These are phyloP conservation scores for Climacteris rufus DNA, from an alignment of 2,113 vertebrate genomes.

Conservation along the genomic window DNA sequence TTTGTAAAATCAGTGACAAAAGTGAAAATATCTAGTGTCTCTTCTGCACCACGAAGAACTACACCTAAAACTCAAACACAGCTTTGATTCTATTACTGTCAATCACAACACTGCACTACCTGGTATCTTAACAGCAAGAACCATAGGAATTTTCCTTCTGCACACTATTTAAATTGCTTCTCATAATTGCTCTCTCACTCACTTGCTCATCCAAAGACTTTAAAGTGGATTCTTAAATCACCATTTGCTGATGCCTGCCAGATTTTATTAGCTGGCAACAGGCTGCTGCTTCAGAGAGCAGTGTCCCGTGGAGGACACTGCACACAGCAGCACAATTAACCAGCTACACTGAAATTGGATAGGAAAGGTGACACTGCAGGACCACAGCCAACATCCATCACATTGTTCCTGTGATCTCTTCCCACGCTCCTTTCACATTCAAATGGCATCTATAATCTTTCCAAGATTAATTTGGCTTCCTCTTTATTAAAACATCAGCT, in stretches of 20 bases:
- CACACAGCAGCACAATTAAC: not conserved
- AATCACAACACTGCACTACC: not conserved
- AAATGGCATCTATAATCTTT: not conserved
- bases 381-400: not conserved
- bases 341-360: not conserved
- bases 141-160: not conserved
- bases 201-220: conserved; percentile 20
- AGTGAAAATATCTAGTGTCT: not conserved
- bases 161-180: not conserved
- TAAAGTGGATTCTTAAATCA: conserved; percentile 8
- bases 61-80: not conserved
- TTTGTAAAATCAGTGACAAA: not conserved
- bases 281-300: not conserved
- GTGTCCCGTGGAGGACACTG: not conserved
- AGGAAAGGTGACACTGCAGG: not conserved
- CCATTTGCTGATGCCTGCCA: not conserved
- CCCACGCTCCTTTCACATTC: not conserved
- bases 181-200: not conserved
- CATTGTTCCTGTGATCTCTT: not conserved
- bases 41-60: not conserved
- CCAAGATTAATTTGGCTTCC: not conserved
- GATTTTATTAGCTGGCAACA: conserved; percentile 17
- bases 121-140: not conserved
- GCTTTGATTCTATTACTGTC: not conserved
- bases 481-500: not conserved